Evolutionary conservation across 2,113 vertebrate species (phyloP), one percentile per base, ranked within the genome.

Genomic region (Mastomys natalensis): DNA sequence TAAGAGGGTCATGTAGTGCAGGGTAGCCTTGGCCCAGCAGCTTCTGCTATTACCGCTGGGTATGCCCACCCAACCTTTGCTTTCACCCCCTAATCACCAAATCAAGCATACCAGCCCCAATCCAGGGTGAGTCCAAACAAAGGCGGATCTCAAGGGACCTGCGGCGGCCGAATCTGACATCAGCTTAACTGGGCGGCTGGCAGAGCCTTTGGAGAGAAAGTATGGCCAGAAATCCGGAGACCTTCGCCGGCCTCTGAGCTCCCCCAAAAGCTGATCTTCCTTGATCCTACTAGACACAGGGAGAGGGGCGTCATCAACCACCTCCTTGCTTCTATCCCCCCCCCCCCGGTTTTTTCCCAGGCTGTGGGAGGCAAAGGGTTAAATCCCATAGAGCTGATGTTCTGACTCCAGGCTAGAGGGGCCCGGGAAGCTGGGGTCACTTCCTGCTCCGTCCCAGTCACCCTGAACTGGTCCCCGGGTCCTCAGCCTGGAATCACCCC

Each of bases 391-490:
- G 98, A 98, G 98, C 98, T 97, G 98, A 93, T 96, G 97, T 89
- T 97, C 98, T 97, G 96, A 98, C 98, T 98, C 97, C 98, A 97
- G 98, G 98, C 98, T 98, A 98, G 98, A 98, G 98, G 98, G 98
- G 97, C 98, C 98, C 98, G 98, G 98, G 98, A 98, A 98, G 98
- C 98, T 98, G 98, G 98, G 98, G 98, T 98, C 98, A 98, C 98
- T 98, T 98, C 98, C 98, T 98, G 98, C 98, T 98, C 98, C 96
- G 98, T 98, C 98, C 98, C 98, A 98, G 98, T 98, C 98, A 98
- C 98, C 98, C 98, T 98, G 98, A 98, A 98, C 98, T 97, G 98
- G 97, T 98, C 98, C 98, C 98, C 91, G 98, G 97, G 98, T 98
- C 97, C 97, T 98, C 98, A 97, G 98, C 96, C 97, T 93, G 97